Evolutionary conservation across 2,113 vertebrate genomes (phyloP).

Genomic region (Marmota monax): DNA sequence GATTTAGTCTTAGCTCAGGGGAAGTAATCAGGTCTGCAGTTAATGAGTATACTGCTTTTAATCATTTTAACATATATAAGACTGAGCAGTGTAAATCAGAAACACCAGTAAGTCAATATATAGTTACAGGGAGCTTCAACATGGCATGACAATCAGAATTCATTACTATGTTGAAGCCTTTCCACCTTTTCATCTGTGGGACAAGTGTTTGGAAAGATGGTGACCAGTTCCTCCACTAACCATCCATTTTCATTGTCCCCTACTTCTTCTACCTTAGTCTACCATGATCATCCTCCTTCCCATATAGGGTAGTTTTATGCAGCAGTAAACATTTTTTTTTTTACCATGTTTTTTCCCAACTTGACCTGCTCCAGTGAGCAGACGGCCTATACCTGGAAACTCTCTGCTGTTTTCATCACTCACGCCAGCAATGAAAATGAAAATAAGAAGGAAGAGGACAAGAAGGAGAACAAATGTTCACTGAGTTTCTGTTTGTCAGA

Average conservation of each 20-base stretch:
- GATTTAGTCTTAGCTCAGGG: conserved; percentile 38
- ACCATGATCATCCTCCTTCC: neutral
- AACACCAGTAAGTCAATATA: neutral
- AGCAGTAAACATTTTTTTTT: neutral
- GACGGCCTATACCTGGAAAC: neutral
- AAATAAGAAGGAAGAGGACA: neutral
- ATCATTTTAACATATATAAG: conserved; percentile 3
- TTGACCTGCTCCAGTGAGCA: neutral
- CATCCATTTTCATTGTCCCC: neutral
- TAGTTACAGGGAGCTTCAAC: neutral
- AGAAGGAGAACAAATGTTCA: neutral
- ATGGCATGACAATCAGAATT: neutral
- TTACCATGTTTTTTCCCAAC: neutral
- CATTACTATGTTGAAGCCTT: neutral
- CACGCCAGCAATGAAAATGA: neutral
- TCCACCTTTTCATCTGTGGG: neutral
- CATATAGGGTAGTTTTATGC: neutral
- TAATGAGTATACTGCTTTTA: neutral
- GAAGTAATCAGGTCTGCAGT: neutral
- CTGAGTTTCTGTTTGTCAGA: neutral
- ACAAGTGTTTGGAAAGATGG: neutral
- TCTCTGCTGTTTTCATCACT: neutral
- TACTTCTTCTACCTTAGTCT: neutral
- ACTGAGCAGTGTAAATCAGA: conserved; percentile 4
- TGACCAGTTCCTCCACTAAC: neutral